Evolutionary conservation across 2,113 vertebrate genomes (phyloP), one percentile per base, ranked within the genome.

Genomic region (Percina caprodes): DNA sequence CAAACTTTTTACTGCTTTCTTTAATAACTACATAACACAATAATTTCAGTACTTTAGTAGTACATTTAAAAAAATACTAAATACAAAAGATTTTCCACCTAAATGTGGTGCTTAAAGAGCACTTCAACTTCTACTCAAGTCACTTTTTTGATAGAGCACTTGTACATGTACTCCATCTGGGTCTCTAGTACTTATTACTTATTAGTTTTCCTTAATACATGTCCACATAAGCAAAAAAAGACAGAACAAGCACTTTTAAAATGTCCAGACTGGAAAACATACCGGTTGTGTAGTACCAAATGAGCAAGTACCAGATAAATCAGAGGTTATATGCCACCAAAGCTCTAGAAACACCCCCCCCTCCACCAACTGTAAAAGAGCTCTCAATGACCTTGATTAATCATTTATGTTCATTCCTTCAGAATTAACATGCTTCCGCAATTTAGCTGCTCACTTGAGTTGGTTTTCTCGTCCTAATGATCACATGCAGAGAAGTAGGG

Each of bases 321-420:
- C 69, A 58, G 46, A 70, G 66, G 74, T 77, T 66, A 61, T 84
- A 63, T 77, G 79, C 77, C 62, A 71, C 52, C 9, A 19, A 23
- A n/a, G 42, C 68, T 67, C n/a, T 54, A 74, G 68, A 82, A 69
- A 61, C 77, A 69, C 51, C 65, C 79, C 69, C 51, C n/a, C 26
- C 0, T 6, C 33, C 3, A 73, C 73, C 63, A 63, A 87, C 67
- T 58, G 60, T 71, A 88, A 62, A 62, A 65, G 58, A 69, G 52
- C 39, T 69, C 68, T 86, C 84, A 83, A 83, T 87, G 67, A 81
- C 58, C 83, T 82, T 88, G 84, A 90, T 90, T 89, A 88, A 88
- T 84, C 83, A 70, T 90, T 85, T 88, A 75, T 84, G 74, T 76
- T 71, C 69, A 76, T 77, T 71, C 68, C 67, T 80, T 77, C 71